Evolutionary conservation across 2,797 vertebrate species (phyloP).

Genomic region (Falco biarmicus): DNA sequence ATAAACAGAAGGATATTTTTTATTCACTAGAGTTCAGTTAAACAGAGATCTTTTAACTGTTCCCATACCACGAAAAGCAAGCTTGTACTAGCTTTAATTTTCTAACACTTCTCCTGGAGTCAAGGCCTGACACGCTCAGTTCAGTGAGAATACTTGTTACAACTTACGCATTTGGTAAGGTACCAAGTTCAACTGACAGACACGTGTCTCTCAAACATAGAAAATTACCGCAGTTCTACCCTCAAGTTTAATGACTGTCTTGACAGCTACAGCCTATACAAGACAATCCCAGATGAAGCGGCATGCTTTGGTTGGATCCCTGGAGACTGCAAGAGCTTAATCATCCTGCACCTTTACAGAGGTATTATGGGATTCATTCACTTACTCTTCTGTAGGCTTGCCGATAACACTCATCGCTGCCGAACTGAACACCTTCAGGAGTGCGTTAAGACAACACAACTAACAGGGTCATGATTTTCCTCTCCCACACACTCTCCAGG

Average conservation of each 20-base stretch:
- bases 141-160: background rate
- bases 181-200: background rate
- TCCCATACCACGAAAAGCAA: background rate
- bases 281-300: background rate
- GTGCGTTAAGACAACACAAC: background rate
- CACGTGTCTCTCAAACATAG: fast-evolving
- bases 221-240: background rate
- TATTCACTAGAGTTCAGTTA: background rate
- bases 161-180: background rate
- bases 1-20: background rate
- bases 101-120: background rate
- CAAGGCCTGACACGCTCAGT: background rate
- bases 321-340: background rate
- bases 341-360: background rate
- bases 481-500: background rate
- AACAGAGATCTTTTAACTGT: background rate
- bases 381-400: background rate
- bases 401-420: fast-evolving
- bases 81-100: background rate
- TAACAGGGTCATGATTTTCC: background rate
- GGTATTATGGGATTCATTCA: background rate
- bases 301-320: background rate
- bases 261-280: background rate
- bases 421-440: background rate
- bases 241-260: background rate